A percentile compares a stretch with the other conserved stretches of the same genome.
Evolutionary conservation across 92 coral and sea anemone species (phyloP).

Genomic region (Bergia sp.): DNA sequence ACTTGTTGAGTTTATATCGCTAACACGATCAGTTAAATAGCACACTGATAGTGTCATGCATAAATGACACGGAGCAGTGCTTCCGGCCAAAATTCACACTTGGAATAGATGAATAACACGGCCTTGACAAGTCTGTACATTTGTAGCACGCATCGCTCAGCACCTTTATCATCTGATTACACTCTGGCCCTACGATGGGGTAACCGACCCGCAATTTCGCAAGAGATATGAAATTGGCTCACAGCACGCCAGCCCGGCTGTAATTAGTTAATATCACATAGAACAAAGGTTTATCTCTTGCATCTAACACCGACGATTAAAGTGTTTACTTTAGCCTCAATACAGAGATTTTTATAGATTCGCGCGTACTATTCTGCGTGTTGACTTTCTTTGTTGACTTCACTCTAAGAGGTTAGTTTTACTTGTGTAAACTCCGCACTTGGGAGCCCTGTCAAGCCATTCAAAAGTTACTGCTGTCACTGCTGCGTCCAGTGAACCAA

Average conservation of each 20-base stretch:
- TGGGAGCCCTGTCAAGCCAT: constrained; percentile 23
- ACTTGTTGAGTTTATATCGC: constrained; percentile 18
- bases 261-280: constrained; percentile 45
- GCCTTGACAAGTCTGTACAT: constrained; percentile 1
- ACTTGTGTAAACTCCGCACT: neutral
- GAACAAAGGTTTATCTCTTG: constrained; percentile 33
- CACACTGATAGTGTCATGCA: constrained; percentile 15
- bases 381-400: constrained; percentile 29
- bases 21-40: constrained; percentile 24
- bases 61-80: constrained; percentile 30
- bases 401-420: constrained; percentile 18
- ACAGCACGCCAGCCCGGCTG: constrained; percentile 33
- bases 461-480: neutral
- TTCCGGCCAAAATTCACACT: constrained; percentile 32
- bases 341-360: constrained; percentile 20
- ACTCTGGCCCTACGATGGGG: neutral
- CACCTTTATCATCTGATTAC: neutral
- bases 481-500: constrained; percentile 18
- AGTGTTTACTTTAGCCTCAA: constrained; percentile 24
- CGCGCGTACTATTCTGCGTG: neutral
- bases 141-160: neutral
- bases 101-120: constrained; percentile 15
- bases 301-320: constrained; percentile 37
- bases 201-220: constrained; percentile 10
- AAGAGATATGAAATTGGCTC: constrained; percentile 40